Evolutionary conservation across 2,888 invertebrate genomes (phyloP).

Genomic region (Syritta pipiens): DNA sequence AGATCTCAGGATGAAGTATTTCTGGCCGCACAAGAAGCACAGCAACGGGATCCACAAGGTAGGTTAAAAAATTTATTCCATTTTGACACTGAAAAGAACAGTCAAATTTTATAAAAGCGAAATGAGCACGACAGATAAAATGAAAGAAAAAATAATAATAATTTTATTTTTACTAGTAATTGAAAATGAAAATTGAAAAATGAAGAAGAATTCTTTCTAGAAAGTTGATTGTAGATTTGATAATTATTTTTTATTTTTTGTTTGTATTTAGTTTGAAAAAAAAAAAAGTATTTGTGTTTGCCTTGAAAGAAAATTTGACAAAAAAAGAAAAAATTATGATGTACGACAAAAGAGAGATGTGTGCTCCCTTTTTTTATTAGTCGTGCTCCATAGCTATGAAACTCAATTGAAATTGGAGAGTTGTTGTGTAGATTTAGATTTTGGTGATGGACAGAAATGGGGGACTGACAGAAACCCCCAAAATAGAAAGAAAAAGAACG

Average conservation of each 20-base stretch:
- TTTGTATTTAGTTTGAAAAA: constrained; percentile 56
- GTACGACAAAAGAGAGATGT: constrained; percentile 58
- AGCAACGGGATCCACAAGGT: constrained; percentile 94
- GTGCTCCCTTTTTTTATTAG: constrained; percentile 61
- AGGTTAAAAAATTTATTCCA: constrained; percentile 80
- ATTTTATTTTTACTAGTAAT: no score
- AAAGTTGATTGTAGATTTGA: constrained; percentile 56
- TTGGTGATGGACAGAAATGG: neutral
- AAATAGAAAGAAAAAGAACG: no score
- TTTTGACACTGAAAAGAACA: constrained; percentile 59
- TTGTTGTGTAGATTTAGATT: neutral
- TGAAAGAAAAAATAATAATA: constrained; percentile 22
- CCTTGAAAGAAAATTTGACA: constrained; percentile 47
- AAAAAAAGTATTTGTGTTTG: constrained; percentile 60
- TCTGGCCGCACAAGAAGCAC: constrained; percentile 88
- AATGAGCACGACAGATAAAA: constrained; percentile 75
- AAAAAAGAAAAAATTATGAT: constrained; percentile 16
- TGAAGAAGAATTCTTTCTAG: constrained; percentile 53
- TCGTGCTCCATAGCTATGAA: constrained; percentile 66
- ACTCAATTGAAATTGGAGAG: constrained; percentile 60
- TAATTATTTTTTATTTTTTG: constrained; percentile 16
- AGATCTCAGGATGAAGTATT: constrained; percentile 92
- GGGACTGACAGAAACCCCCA: no score
- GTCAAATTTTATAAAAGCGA: constrained; percentile 69
- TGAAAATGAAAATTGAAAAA: constrained; percentile 46